phyloP scores from a whole-genome alignment of 2,113 vertebrate species.

The Colinus virginianus region DNA sequence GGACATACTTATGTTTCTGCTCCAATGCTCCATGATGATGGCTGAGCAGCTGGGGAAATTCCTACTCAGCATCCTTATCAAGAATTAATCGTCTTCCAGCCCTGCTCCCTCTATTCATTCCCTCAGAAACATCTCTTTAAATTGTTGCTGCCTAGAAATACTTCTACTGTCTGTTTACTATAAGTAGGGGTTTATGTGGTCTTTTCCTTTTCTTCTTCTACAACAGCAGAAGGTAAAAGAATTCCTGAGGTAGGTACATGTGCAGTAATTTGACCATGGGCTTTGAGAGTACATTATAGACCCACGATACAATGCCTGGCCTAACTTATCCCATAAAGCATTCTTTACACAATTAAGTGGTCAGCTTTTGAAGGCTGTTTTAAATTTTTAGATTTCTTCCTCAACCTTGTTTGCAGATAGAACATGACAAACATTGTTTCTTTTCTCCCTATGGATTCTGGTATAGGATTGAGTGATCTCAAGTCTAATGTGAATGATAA shows the following conservation, averaged over 20 bases:
- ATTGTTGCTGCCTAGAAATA: neutral
- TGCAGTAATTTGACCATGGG: neutral
- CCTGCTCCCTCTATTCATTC: neutral
- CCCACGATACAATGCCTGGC: neutral
- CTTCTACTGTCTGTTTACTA: accelerated
- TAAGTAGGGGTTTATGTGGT: neutral
- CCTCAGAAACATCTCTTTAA: neutral
- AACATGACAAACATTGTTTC: neutral
- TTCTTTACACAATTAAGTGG: neutral
- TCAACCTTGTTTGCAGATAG: neutral
- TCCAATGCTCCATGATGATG: accelerated
- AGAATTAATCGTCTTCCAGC: neutral
- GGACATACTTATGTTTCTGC: neutral
- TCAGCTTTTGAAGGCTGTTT: neutral
- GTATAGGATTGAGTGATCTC: neutral
- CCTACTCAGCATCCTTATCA: neutral
- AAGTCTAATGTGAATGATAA: neutral
- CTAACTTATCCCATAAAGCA: neutral
- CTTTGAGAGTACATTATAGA: neutral
- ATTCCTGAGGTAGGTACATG: neutral
- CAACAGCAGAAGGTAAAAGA: neutral
- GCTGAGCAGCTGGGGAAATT: neutral
- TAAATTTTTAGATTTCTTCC: neutral
- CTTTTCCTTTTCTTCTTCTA: neutral
- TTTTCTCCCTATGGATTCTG: neutral